Base-by-base conservation (phyloP, 2,888 invertebrate genomes). In the Agriopis marginaria region DNA sequence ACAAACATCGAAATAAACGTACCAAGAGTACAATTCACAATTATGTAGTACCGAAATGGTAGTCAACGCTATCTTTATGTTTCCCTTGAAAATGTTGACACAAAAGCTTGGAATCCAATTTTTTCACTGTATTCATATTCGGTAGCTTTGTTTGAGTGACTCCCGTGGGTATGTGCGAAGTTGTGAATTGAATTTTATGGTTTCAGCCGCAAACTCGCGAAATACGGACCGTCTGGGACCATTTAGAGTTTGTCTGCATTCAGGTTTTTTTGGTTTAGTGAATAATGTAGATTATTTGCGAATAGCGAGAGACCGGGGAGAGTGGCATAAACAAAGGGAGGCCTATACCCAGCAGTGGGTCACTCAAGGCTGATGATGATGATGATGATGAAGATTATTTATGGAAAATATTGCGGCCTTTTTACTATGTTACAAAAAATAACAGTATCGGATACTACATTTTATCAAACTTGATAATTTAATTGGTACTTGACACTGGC, bases 111-210 rank as follows among this genome's bases (percentile, higher is more conserved):
- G 50, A 50, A 62, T 42, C 68, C 71, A 56, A 56, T 67, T 71
- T 67, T 67, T 67, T 67, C 47, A 67, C 50, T 62, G 50, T 71
- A 67, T 64, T 63, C 66, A 63, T 67, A 67, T 64, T 63, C 51
- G 59, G 70, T 49, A 58, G 69, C 61, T 70, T 72, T 71, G 72
- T 73, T 75, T 69, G 64, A 73, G 75, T 70, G 68, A 61, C 63
- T 60, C 68, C 68, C 71, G 10, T 14, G 63, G 72, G 67, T 49
- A 49, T 61, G 63, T 53, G 62, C 60, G 69, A 80, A 80, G 77
- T 81, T 82, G 67, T 74, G 77, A 79, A 82, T 82, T 82, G 81
- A 82, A 82, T 82, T 82, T 82, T 82, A 82, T 81, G 82, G 79
- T 78, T 77, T 77, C 74, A 70, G 74, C 39, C 62, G 74, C 75